Base-by-base conservation (phyloP, 2,797 vertebrate genomes). In the Poecilia gillii region DNA sequence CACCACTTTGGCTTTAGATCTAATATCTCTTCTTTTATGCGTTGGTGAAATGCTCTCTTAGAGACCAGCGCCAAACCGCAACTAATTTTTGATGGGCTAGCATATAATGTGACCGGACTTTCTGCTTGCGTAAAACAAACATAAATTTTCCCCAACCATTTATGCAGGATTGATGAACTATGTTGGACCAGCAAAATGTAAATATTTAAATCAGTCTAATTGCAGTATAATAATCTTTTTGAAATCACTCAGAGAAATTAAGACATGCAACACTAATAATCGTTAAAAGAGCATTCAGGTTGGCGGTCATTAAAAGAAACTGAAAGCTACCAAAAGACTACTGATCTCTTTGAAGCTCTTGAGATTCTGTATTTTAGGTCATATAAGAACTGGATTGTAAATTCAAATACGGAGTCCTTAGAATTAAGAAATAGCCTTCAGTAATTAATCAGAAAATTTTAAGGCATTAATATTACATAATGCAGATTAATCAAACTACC, bases 1-100 rank as follows among this genome's bases (percentile, higher is more conserved):
- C 86, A 81, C 70, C 83, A 36, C 74, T 86, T 80, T 81, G 84
- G 77, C 77, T 91, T 84, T 43, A 83, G 81, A 85, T 88, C 82
- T 80, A 78, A 87, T 89, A 64, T 88, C 80, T 82, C 73, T 59
- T 43, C 80, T 75, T 79, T 64, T 47, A 73, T 70, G 39, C 45
- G 43, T 33, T 25, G 47, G 57, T 73, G 76, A 83, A 73, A 75
- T 75, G 33, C 16, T 43, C 41, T 59, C 53, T 81, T 76, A 77
- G 77, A 76, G 47, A 80, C 79, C 47, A 64, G 75, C 28, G 55
- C 57, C 51, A 59, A 78, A 14, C 78, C 76, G 59, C 47, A 57
- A 41, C 46, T 59, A 76, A 76, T 55, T 81, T 84, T 75, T 77
- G 45, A 79, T 72, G 81, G 75, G 73, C 80, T 82, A 74, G 83